Evolutionary conservation across 2,797 vertebrate species (phyloP), one percentile per base, ranked within the genome.

Genomic region (Diplodus puntazzo): DNA sequence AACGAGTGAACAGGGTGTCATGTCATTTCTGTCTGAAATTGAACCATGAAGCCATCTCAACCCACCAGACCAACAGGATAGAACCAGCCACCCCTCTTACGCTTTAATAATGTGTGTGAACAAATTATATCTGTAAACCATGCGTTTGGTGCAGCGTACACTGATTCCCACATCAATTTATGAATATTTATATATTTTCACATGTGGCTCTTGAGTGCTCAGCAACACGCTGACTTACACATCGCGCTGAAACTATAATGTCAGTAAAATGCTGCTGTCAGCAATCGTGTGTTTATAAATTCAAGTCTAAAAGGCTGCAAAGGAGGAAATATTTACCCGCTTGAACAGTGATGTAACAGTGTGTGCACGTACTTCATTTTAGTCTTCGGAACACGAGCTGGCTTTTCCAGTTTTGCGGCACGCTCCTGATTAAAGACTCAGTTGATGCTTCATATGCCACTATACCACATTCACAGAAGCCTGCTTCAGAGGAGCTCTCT

Each of bases 381-480:
- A 34, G 48, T 23, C 34, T 27, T 21, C 43, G 30, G 46, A 3
- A 59, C 16, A 14, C 34, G 52, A 20, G 61, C 43, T 73, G 7
- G 34, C 11, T n/a, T 60, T 71, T 30, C 16, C 20, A 61, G 55
- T 55, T 55, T 58, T 63, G 30, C 25, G 74, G 58, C 43, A 42
- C 18, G 2, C 11, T 54, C 61, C 58, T 46, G 6, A 65, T 42
- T 53, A 46, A 59, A 18, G n/a, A 69, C 48, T 60, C 13, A 5
- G 62, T 53, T 52, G 53, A 58, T 75, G 63, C 68, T 79, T 59
- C 16, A 16, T 61, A 23, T 69, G 34, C 34, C 43, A 39, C 53
- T 20, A 18, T 49, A 23, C 10, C 48, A n/a, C 27, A 3, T 61
- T 63, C 17, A 75, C 43, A 43, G 64, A 59, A 34, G 25, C 68